Percentiles rank a stretch among this genome's conserved stretches.
phyloP scores from a whole-genome alignment of 2,888 invertebrate species.

The Odontocerum albicorne region DNA sequence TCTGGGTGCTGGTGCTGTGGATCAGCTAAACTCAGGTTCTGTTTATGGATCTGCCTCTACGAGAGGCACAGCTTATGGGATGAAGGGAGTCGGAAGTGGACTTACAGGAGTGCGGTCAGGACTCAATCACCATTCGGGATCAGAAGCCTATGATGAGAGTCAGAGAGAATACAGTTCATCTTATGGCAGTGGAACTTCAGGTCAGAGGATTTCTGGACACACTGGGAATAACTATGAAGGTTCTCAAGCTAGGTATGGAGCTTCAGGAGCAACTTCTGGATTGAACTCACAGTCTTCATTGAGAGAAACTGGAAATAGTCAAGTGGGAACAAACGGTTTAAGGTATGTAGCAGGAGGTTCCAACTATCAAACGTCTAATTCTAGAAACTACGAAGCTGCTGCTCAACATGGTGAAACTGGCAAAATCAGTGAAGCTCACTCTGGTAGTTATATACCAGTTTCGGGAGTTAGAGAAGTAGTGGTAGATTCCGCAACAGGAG shows the following conservation, averaged over 20 bases:
- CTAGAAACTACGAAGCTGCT: neutral
- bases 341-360: constrained; percentile 3
- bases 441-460: constrained; percentile 9
- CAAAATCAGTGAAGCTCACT: too few relatives aligned
- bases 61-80: constrained; percentile 45
- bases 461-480: constrained; percentile 13
- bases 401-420: constrained; percentile 13
- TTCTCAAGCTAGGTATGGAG: neutral
- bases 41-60: constrained; percentile 51
- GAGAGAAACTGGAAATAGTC: neutral
- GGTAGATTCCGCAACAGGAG: constrained; percentile 1
- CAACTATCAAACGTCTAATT: constrained; percentile 1
- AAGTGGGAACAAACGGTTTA: neutral
- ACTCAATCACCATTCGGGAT: neutral
- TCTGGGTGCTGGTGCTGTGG: constrained; percentile 38
- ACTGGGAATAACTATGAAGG: neutral
- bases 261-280: neutral
- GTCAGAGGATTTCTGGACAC: constrained; percentile 1
- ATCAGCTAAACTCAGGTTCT: constrained; percentile 42
- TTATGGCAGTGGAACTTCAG: constrained; percentile 9
- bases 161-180: constrained; percentile 10
- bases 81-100: constrained; percentile 1
- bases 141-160: neutral
- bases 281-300: constrained; percentile 4
- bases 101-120: neutral